phyloP scores from a whole-genome alignment of 2,113 vertebrate genomes.

The Cathartes aura region DNA sequence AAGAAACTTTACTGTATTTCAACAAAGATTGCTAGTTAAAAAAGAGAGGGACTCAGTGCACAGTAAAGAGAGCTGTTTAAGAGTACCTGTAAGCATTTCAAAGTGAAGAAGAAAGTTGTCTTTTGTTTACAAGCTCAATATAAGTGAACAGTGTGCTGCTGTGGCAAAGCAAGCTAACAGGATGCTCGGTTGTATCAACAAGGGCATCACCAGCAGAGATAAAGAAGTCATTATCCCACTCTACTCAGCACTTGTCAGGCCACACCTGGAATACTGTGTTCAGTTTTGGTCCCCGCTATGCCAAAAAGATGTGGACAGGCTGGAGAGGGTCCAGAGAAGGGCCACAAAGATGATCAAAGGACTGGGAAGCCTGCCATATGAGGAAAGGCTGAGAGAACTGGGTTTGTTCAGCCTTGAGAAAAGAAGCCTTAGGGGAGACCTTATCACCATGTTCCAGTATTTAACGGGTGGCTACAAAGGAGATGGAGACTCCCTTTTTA shows the following conservation, averaged over 20 bases:
- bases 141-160: neutral
- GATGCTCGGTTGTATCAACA: neutral
- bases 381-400: neutral
- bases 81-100: neutral
- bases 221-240: neutral
- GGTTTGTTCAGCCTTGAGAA: neutral
- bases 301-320: neutral
- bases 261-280: neutral
- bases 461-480: neutral
- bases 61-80: neutral
- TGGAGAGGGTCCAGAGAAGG: neutral
- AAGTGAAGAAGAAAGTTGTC: neutral
- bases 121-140: neutral
- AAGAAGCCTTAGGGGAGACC: neutral
- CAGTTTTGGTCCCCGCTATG: neutral
- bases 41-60: neutral
- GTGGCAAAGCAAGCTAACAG: neutral
- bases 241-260: neutral
- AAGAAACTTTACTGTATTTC: constrained; percentile 65
- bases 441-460: neutral
- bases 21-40: constrained; percentile 21
- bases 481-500: neutral
- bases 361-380: neutral
- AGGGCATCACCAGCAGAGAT: neutral
- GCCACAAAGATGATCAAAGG: neutral